Conservation (phyloP, 2,888 invertebrate genomes). For the Platypus cylindrus region DNA sequence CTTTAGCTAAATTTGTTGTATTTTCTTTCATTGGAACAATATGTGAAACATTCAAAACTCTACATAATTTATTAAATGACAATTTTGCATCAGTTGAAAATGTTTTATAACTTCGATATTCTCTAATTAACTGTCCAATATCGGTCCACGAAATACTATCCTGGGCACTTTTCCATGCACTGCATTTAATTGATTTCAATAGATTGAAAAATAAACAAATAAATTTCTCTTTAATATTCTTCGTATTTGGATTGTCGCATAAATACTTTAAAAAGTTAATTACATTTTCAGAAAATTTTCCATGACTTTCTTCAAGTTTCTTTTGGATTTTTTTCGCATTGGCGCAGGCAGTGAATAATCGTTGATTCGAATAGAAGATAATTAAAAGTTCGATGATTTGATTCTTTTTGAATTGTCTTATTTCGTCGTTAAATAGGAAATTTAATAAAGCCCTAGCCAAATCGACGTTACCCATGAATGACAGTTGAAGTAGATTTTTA, state of each 20-base stretch:
- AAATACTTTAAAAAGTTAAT: conserved; percentile 32
- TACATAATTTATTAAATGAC: conserved; percentile 37
- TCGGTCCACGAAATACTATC: conserved; percentile 33
- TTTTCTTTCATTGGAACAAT: conserved; percentile 24
- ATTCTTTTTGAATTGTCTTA: conserved; percentile 51
- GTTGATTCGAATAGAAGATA: conserved; percentile 50
- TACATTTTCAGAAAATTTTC: conserved; percentile 36
- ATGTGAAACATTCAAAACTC: conserved; percentile 31
- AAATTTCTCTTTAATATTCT: conserved; percentile 45
- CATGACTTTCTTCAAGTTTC: conserved; percentile 36
- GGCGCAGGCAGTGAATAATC: conserved; percentile 32
- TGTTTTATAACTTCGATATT: conserved; percentile 30
- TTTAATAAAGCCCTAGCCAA: conserved; percentile 46
- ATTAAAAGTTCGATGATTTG: conserved; percentile 54
- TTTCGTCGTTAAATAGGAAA: conserved; percentile 45
- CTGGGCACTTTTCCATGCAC: conserved; percentile 23
- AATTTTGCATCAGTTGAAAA: conserved; percentile 36
- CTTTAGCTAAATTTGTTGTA: conserved; percentile 21
- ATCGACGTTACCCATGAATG: conserved; percentile 52
- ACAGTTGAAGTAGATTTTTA: conserved; percentile 48
- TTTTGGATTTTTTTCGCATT: conserved; percentile 26
- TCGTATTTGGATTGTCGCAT: conserved; percentile 28
- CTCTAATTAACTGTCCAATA: conserved; percentile 30
- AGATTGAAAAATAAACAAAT: conserved; percentile 41
- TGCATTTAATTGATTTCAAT: conserved; percentile 39